phyloP scores from a whole-genome alignment of 2,113 vertebrate species.

The Isurus oxyrinchus region DNA sequence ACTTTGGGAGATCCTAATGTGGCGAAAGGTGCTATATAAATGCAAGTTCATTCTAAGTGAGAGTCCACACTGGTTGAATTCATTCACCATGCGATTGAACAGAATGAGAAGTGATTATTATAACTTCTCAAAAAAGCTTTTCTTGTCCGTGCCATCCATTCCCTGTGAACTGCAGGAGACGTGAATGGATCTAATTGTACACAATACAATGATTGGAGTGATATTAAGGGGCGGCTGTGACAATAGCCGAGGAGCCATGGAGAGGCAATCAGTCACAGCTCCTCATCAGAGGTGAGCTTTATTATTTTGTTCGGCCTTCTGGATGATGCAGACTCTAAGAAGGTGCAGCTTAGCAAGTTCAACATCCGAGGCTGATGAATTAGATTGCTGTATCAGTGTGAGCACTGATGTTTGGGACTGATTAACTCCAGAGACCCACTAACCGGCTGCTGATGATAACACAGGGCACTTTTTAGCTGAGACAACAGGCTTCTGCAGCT shows the following conservation, averaged over 20 bases:
- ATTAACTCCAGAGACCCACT: not conserved
- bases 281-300: not conserved
- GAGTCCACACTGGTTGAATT: not conserved
- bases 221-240: not conserved
- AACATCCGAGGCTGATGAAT: not conserved
- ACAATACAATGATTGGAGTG: not conserved
- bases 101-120: not conserved
- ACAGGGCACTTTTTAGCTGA: not conserved
- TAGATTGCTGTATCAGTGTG: not conserved
- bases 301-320: not conserved
- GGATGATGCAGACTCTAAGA: not conserved
- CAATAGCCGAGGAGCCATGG: not conserved
- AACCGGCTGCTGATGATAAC: not conserved
- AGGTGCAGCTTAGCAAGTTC: not conserved
- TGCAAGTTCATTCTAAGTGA: not conserved
- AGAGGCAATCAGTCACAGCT: not conserved
- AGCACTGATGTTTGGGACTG: not conserved
- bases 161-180: not conserved
- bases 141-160: not conserved
- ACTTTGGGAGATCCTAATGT: not conserved
- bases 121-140: not conserved
- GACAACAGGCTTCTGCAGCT: not conserved
- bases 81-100: not conserved
- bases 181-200: slow-evolving; percentile 14
- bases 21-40: not conserved